Base-by-base conservation (phyloP, 2,113 vertebrate species). In the Hydrolagus affinis region DNA sequence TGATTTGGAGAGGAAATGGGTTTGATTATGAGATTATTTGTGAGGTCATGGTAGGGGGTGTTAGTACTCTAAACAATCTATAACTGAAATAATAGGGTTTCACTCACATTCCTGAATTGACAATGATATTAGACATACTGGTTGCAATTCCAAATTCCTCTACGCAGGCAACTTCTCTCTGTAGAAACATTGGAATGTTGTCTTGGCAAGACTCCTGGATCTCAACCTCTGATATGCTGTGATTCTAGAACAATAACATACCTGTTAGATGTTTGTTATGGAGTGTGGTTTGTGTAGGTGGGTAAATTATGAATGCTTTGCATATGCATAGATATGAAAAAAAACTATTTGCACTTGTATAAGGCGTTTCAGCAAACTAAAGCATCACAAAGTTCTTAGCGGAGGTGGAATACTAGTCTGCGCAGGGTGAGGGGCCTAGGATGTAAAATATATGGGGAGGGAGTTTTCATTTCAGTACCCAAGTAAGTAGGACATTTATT, bases 41-140 rank as follows among this genome's bases (percentile, higher is more conserved):
- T 60, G 28, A 66, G 60, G 28, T 57, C 0, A 25, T 44, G n/a
- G n/a, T 75, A 17, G 11, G 70, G 23, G 28, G 71, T 66, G 70
- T 66, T 30, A 15, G 1, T 21, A 64, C 15, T 14, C 57, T 12
- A 19, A 59, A 14, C 4, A 90, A 86, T 86, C 23, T 0, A 0
- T 2, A 76, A 11, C 19, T 78, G 9, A 23, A 86, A 71, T 85
- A 68, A 72, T 7, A 23, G 66, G 0, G 0, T 21, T 87, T 87
- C 89, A 92, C 93, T 86, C 88, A 96, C 95, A 93, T 93, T 91
- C 95, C 95, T 21, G 94, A 92, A 86, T 88, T 93, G 87, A 96
- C 93, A 57, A 85, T 88, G 85, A 95, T 87, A 0, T 90, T 90
- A 74, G 90, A 87, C n/a, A 87, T 85, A 62, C 88, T 91, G 86